Conservation (phyloP, 2,797 vertebrate species). For the Chaunax sp. region DNA sequence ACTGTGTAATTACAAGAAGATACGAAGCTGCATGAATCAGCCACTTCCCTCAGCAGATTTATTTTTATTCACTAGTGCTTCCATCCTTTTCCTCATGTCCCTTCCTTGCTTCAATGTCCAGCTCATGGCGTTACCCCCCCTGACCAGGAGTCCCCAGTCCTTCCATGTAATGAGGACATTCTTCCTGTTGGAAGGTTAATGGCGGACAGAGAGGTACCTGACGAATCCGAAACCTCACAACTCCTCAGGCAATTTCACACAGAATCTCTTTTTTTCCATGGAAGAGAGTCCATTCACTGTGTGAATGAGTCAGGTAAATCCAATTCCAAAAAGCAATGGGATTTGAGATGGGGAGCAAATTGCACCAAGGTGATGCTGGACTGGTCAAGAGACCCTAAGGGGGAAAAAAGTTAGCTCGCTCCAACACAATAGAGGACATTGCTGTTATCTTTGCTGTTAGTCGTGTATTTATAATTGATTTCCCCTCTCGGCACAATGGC, state of each 20-base stretch:
- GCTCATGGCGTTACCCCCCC: constrained; percentile 10
- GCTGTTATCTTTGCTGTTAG: constrained; percentile 85
- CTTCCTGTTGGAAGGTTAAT: constrained; percentile 83
- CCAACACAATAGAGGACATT: constrained; percentile 81
- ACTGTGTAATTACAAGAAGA: constrained; percentile 15
- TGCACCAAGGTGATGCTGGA: constrained; percentile 83
- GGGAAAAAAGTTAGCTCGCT: constrained; percentile 67
- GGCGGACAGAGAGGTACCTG: constrained; percentile 71
- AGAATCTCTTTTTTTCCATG: constrained; percentile 71
- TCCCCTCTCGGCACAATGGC: constrained; percentile 81
- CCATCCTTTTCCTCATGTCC: constrained; percentile 30
- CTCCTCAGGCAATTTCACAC: constrained; percentile 84
- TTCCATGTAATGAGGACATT: constrained; percentile 81
- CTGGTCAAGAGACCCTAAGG: constrained; percentile 84
- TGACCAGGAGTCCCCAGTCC: constrained; percentile 32
- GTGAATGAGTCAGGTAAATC: constrained; percentile 87
- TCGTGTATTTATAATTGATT: constrained; percentile 88
- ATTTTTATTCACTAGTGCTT: constrained; percentile 5
- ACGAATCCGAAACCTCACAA: constrained; percentile 74
- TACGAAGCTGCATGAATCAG: constrained; percentile 15
- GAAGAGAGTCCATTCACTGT: constrained; percentile 82
- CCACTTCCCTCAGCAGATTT: neutral
- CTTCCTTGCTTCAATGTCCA: constrained; percentile 43
- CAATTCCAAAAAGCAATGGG: constrained; percentile 88
- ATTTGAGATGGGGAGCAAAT: constrained; percentile 87